A percentile compares a stretch with the other conserved stretches of the same genome.
These are phyloP conservation scores for Netelia virgata DNA, from an alignment of 2,888 invertebrate species.

Conservation along the genomic window DNA sequence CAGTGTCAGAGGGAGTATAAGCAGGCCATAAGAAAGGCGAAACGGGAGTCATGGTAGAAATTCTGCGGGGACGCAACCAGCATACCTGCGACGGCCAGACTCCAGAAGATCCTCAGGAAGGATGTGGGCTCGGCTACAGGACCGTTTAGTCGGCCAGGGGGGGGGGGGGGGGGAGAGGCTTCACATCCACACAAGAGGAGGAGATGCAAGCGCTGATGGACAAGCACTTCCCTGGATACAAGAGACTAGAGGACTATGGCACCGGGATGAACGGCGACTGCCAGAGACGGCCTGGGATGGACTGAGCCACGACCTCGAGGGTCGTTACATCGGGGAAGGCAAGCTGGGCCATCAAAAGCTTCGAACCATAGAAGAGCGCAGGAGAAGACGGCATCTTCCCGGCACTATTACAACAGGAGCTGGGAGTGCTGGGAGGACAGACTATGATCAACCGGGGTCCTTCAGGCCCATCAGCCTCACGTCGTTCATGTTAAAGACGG, in stretches of 20 bases:
- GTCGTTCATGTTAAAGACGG: too few species aligned
- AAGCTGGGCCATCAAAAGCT: too few species aligned
- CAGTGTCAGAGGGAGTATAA: slow-evolving; percentile 19
- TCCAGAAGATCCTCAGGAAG: slow-evolving; percentile 26
- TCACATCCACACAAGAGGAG: slow-evolving; percentile 9
- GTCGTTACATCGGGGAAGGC: too few species aligned
- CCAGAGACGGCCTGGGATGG: background rate
- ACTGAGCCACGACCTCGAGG: too few species aligned
- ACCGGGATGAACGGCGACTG: background rate
- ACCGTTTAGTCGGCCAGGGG: background rate
- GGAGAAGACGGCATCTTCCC: slow-evolving; percentile 43
- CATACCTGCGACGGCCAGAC: slow-evolving; percentile 37
- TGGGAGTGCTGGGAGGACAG: slow-evolving; percentile 38
- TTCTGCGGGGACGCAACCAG: slow-evolving; percentile 41
- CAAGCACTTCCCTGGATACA: slow-evolving; percentile 27
- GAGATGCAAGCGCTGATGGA: too few species aligned
- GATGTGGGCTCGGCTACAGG: background rate
- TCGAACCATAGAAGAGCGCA: too few species aligned
- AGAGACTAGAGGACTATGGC: background rate
- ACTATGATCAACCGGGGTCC: slow-evolving; percentile 61
- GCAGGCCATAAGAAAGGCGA: slow-evolving; percentile 2
- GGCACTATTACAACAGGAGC: slow-evolving; percentile 16
- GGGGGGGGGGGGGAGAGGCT: too few species aligned
- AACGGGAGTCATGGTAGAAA: too few species aligned
- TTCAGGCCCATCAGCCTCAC: too few species aligned